Base-by-base conservation (phyloP, 2,888 invertebrate genomes). In the Mechanitis mazaeus region DNA sequence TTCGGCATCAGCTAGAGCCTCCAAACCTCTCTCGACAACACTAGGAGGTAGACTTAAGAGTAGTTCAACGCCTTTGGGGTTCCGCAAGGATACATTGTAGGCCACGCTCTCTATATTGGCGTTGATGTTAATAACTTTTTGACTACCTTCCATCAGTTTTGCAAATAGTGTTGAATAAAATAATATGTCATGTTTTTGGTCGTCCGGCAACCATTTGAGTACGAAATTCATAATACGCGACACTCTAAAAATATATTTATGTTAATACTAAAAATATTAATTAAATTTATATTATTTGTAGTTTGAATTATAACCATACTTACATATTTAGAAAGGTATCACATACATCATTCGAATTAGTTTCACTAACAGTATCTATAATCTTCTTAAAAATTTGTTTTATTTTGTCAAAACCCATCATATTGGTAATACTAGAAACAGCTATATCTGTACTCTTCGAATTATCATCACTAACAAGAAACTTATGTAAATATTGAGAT, bases 1-100 rank as follows among this genome's bases (percentile, higher is more conserved):
- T 64, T 88, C 84, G 46, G 86, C 79, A 71, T 88, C 84, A n/a
- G 86, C 78, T 47, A 91, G 74, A 3, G 81, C 90, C 33, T 90
- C 88, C 55, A 90, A 81, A 6, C 84, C 80, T 56, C 83, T 86
- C 11, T 72, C 78, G 12, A 90, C 68, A 45, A 85, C 68, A 12
- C 72, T 58, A 0, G 81, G 72, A 4, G 85, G 81, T 11, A 91
- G 65, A 0, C 66, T 68, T 12, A 78, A 69, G 7, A 91, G 65
- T 11, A 83, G 64, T 64, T 81, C 73, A 0, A 90, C 70, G 5
- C 81, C 89, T 0, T 75, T 73, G 45, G 87, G 80, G 71, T 91
- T 79, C 70, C 84, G 73, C 78, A 79, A 54, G 70, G 87, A 83
- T 2, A 81, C 79, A 47, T 87, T 79, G 59, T 87, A 87, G 69